A percentile compares a stretch with the other conserved stretches of the same genome.
phyloP scores from a whole-genome alignment of 2,113 vertebrate genomes.

The Paedocypris sp. region DNA sequence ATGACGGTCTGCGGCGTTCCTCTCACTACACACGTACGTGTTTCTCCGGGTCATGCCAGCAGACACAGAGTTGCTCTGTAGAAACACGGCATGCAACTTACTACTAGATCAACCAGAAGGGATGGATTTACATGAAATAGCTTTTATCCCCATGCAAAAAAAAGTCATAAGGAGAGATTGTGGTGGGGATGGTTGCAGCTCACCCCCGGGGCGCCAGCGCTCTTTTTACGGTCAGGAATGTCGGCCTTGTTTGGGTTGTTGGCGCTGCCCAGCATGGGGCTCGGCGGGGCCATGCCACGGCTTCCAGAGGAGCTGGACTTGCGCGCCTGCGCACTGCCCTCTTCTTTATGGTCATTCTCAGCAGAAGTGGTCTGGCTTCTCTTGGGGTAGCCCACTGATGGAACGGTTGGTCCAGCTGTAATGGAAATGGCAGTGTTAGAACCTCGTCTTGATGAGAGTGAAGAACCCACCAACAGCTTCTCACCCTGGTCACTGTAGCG shows the following conservation, averaged over 20 bases:
- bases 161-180: not conserved
- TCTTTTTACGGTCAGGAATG: slow-evolving; percentile 82
- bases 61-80: slow-evolving; percentile 72
- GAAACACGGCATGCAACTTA: not conserved
- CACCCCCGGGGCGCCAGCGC: slow-evolving; percentile 55
- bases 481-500: slow-evolving; percentile 81
- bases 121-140: not conserved
- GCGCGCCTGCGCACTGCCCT: slow-evolving; percentile 58
- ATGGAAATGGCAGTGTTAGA: too few species aligned
- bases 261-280: slow-evolving; percentile 85
- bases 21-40: slow-evolving; percentile 84
- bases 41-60: slow-evolving; percentile 83
- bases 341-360: slow-evolving; percentile 72
- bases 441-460: too few species aligned
- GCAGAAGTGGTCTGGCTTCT: slow-evolving; percentile 74
- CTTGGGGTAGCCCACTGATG: slow-evolving; percentile 66
- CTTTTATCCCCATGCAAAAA: not conserved
- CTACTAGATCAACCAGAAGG: too few species aligned
- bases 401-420: slow-evolving; percentile 70
- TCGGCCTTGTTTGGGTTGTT: slow-evolving; percentile 89
- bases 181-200: not conserved
- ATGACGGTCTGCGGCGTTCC: slow-evolving; percentile 63
- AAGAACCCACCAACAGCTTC: too few species aligned
- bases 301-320: slow-evolving; percentile 71
- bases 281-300: slow-evolving; percentile 73